Evolutionary conservation across 2,888 invertebrate species (phyloP).

Genomic region (Dione juno): DNA sequence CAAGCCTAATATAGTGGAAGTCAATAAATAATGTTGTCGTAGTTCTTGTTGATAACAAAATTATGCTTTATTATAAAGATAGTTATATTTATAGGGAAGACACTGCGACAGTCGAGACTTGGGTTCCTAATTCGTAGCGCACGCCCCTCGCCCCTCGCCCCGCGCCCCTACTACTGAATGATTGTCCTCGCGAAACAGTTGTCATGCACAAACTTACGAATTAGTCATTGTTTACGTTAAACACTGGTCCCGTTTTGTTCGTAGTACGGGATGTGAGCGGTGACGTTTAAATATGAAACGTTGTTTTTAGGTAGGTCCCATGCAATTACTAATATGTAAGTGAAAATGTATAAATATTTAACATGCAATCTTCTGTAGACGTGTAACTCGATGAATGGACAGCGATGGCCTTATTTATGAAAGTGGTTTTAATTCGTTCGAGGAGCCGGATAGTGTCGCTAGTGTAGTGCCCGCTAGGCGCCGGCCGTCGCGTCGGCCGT

Average conservation of each 20-base stretch:
- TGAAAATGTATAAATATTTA: constrained; percentile 78
- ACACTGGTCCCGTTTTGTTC: constrained; percentile 56
- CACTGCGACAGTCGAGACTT: constrained; percentile 60
- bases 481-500: constrained; percentile 53
- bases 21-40: constrained; percentile 75
- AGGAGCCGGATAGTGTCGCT: constrained; percentile 66
- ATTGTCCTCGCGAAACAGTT: constrained; percentile 66
- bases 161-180: constrained; percentile 46
- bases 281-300: constrained; percentile 58
- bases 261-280: constrained; percentile 75
- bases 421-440: constrained; percentile 52
- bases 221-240: constrained; percentile 63
- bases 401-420: constrained; percentile 74
- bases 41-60: constrained; percentile 77
- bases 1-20: constrained; percentile 68
- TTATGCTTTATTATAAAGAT: constrained; percentile 75
- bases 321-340: constrained; percentile 79
- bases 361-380: constrained; percentile 71
- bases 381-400: constrained; percentile 58
- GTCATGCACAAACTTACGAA: constrained; percentile 78
- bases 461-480: constrained; percentile 64
- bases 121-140: constrained; percentile 63
- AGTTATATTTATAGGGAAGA: constrained; percentile 73
- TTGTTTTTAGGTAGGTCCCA: constrained; percentile 77
- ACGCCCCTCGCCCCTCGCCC: constrained; percentile 43